Base-by-base conservation (phyloP, 2,113 vertebrate genomes). In the Smithornis capensis region DNA sequence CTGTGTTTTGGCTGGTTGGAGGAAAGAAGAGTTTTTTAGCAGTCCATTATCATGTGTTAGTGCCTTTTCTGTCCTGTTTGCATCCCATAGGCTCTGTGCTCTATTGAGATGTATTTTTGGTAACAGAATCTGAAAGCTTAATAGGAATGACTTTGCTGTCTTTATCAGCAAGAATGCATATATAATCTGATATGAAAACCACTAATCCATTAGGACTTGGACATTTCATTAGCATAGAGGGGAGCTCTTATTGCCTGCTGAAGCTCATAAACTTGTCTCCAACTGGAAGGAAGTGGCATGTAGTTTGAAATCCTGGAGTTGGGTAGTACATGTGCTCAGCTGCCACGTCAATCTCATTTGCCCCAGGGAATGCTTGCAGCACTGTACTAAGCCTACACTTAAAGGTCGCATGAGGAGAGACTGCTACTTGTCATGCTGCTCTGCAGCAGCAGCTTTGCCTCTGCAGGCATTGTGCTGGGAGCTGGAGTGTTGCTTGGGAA, bases 121-220 rank as follows among this genome's bases (percentile, higher is more conserved):
- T 89, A 87, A 91, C 92, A 93, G 59, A 93, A 91, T 37, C 67
- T 89, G 94, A 97, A 95, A 96, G 82, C 45, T 74, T 93, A 87
- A 95, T 93, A 94, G 70, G 31, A 94, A 70, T 74, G 84, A 88
- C 76, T 94, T 83, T 47, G 87, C 77, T 81, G 76, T 64, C 92
- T 96, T 93, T 86, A 90, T 97, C 93, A 95, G 84, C 87, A 97
- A 90, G 97, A 97, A 89, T 25, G 47, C 62, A 95, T 74, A 83
- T 63, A 73, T 94, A 92, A 95, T 97, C 90, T 95, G 96, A 97
- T 79, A 86, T 62, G 84, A 96, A 95, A 94, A 85, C 33, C 65
- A 56, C 88, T 97, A 95, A 97, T 95, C 92, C 86, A 69, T 79
- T 80, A 94, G 78, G 96, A 97, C 87, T 94, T 82, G n/a, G 56